Base-by-base conservation (phyloP, 2,113 vertebrate genomes). In the Atlantisia rogersi region DNA sequence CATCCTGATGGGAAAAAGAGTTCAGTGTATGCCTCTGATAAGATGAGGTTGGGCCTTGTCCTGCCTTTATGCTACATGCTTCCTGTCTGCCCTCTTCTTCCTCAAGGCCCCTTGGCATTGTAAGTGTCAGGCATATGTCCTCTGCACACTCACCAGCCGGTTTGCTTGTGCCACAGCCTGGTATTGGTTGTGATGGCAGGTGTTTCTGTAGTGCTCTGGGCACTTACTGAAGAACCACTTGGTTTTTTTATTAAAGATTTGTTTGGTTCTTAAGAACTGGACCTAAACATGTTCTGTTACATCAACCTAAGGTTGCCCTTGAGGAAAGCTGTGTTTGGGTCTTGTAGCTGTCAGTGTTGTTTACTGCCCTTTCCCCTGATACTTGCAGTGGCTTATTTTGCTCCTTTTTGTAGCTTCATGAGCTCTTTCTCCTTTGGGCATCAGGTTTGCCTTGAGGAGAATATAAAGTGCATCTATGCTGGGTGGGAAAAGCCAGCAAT, bases 41-140 rank as follows among this genome's bases (percentile, higher is more conserved):
- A 64, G 53, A 5, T 37, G 39, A 46, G 29, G 11, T 0, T 69
- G 76, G 59, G 52, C 28, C 20, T 71, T 64, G 18, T 3, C 11
- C 0, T n/a, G 15, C 0, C 0, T 0, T 42, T 37, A 22, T 32
- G n/a, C 29, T 65, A 3, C 1, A 3, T 39, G 37, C 48, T 46
- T 21, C 0, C 1, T 75, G 62, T 56, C 50, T 59, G 32, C 29
- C 19, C 55, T 68, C 1, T 0, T 25, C 81, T 68, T 76, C 55
- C 50, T 39, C 0, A 0, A 50, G 26, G 19, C 52, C 14, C 24
- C 35, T 31, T 62, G 2, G 0, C 55, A 59, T 74, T 87, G 74
- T 39, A 35, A 15, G 46, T 11, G 42, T 28, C 25, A 22, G 37
- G n/a, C 6, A 32, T 7, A 4, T 32, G 44, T 86, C 69, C 50